Conservation (phyloP, 2,888 invertebrate genomes). For the Pegoplata infirma region DNA sequence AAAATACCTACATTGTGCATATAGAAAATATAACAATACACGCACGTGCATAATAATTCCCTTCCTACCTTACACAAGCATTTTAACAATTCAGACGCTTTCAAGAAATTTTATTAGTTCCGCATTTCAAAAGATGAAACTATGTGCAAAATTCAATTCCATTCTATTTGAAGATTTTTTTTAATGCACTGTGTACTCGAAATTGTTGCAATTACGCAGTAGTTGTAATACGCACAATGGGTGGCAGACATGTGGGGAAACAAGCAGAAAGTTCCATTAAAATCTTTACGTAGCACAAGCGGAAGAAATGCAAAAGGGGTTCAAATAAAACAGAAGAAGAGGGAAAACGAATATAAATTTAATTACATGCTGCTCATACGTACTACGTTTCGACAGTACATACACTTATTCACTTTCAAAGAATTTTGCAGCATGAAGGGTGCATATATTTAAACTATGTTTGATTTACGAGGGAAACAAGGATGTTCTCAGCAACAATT, state of each 20-base stretch:
- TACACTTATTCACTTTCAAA: background rate
- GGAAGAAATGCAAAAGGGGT: conserved; percentile 1
- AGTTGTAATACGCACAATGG: conserved; percentile 20
- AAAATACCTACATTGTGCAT: no score
- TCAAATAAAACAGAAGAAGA: background rate
- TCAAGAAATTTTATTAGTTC: conserved; percentile 46
- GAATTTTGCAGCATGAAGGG: conserved; percentile 14
- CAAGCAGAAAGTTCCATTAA: conserved; percentile 29
- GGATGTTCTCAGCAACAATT: conserved; percentile 19
- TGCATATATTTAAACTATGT: conserved; percentile 32
- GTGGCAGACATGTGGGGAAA: conserved; percentile 1
- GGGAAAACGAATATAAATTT: no score
- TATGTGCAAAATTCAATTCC: conserved; percentile 43
- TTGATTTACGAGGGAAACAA: conserved; percentile 22
- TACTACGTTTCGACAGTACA: conserved; percentile 8
- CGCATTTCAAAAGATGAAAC: conserved; percentile 44
- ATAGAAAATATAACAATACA: no score
- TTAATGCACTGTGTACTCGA: conserved; percentile 9
- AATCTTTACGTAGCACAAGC: background rate
- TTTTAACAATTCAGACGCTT: no score
- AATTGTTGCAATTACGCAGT: conserved; percentile 52
- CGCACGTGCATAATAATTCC: no score
- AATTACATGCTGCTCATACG: conserved; percentile 34
- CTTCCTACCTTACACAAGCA: no score
- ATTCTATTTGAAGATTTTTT: conserved; percentile 11